Evolutionary conservation across 2,888 invertebrate genomes (phyloP), one percentile per base, ranked within the genome.

Genomic region (Acronicta aceris): DNA sequence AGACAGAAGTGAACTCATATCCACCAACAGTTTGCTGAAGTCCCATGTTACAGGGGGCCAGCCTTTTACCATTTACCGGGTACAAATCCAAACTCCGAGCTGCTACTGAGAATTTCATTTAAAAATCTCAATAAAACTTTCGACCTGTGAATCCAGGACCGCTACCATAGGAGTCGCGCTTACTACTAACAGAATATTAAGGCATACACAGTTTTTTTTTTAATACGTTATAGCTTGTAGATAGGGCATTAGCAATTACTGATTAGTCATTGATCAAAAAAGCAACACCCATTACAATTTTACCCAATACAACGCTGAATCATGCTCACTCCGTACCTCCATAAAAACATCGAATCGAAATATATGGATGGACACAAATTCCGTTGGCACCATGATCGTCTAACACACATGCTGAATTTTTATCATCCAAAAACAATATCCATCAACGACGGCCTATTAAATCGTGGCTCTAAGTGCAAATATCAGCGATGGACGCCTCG

Each of bases 391-490:
- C 48, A 56, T 53, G 47, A 65, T 66, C 65, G 74, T 74, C 55
- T 61, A 62, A 76, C 65, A 64, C 60, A 67, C 41, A 50, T 60
- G 50, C 58, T 59, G 65, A 68, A 69, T 45, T 58, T 58, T 58
- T 69, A 70, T 75, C 73, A 76, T 68, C 49, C 54, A 45, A 78
- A 70, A 65, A 72, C 65, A 65, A 78, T 69, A 76, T 74, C 53
- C 52, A 65, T 68, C 74, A 60, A 17, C 52, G 51, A 50, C 27
- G 21, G 25, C 48, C 67, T 62, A 68, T 76, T 70, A 74, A 75
- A 76, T 72, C 72, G 69, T 71, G 62, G 60, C 49, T 59, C 67
- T 76, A 76, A 76, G 71, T 76, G 65, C 68, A 77, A 78, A 77
- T 71, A 78, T 78, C 71, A 59, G 48, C 71, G 42, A 66, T 78